Evolutionary conservation across 92 coral and sea anemone species (phyloP), one percentile per base, ranked within the genome.

Genomic region (Epizoanthus illoricatus): DNA sequence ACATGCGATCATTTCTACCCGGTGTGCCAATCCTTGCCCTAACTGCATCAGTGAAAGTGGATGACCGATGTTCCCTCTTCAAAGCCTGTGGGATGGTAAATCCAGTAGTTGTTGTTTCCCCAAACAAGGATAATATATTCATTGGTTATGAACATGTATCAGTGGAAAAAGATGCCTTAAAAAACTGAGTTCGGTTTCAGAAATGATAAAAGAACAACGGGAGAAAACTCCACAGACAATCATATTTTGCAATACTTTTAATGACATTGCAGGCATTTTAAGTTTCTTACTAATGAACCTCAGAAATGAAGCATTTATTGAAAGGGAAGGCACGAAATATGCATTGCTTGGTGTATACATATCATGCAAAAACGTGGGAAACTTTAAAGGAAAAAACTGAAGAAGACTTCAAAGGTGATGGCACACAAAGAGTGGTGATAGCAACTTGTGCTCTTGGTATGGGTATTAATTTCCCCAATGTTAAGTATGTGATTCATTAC

Each of bases 331-430:
- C 36, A 72, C 78, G 3, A 65, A 80, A 24, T 71, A 28, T 11
- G 16, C 71, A 5, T 81, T 86, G 7, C 55, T 85, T 17, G 87
- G 87, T 5, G 75, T 85, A 0, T n/a, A n/a, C n/a, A n/a, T 66
- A 85, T 54, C 81, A 80, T 66, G 81, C 86, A 1, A 80, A 86
- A 39, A 10, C 83, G 11, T 86, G 89, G 86, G 75, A 86, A 16
- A 36, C 65, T 15, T 57, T 80, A 64, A 86, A 86, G 60, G 7
- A 60, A 15, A 21, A 54, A 3, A 86, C 74, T 2, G 85, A 80
- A 66, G 75, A 72, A 60, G 89, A 86, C 69, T 86, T 76, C 40
- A 85, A 65, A 20, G 40, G 15, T 12, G 52, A 61, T 75, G 84
- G 87, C 10, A 76, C 18, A 4, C 75, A 76, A 21, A 76, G 87